Conservation (phyloP, 2,797 vertebrate species). For the Eulemur albifrons region DNA sequence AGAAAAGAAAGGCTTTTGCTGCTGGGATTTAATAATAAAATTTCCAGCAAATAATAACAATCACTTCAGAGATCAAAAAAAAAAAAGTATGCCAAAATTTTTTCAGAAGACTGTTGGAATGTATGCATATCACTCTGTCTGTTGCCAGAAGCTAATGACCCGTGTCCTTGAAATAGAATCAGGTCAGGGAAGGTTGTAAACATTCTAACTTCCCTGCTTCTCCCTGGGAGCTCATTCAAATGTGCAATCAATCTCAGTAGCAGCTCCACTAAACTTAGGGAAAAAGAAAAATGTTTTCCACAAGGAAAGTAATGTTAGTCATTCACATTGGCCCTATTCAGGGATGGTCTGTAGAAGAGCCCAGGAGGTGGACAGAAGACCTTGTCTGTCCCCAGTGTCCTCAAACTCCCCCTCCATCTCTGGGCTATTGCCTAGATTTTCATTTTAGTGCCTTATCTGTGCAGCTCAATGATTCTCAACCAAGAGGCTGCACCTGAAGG, state of each 20-base stretch:
- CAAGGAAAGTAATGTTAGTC: not conserved
- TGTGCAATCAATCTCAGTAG: not conserved
- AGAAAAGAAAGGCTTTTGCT: slow-evolving; percentile 35
- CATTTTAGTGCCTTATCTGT: not conserved
- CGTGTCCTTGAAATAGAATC: slow-evolving; percentile 18
- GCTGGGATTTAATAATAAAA: slow-evolving; percentile 31
- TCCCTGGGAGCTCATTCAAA: not conserved
- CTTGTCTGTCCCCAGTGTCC: not conserved
- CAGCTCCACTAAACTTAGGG: not conserved
- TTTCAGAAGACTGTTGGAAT: not conserved
- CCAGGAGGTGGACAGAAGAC: not conserved
- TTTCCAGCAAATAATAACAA: slow-evolving; percentile 48
- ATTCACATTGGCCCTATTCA: not conserved
- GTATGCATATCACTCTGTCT: not conserved
- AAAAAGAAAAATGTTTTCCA: not conserved
- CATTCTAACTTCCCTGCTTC: not conserved
- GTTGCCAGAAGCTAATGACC: slow-evolving; percentile 5
- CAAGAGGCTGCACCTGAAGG: not conserved
- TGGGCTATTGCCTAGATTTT: not conserved
- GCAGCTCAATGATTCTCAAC: not conserved
- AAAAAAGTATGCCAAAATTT: not conserved
- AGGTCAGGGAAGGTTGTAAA: slow-evolving; percentile 6
- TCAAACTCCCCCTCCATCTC: not conserved
- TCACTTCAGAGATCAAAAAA: slow-evolving; percentile 17
- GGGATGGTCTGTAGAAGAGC: not conserved